Conservation (phyloP, 2,797 vertebrate genomes). For the Labroides dimidiatus region DNA sequence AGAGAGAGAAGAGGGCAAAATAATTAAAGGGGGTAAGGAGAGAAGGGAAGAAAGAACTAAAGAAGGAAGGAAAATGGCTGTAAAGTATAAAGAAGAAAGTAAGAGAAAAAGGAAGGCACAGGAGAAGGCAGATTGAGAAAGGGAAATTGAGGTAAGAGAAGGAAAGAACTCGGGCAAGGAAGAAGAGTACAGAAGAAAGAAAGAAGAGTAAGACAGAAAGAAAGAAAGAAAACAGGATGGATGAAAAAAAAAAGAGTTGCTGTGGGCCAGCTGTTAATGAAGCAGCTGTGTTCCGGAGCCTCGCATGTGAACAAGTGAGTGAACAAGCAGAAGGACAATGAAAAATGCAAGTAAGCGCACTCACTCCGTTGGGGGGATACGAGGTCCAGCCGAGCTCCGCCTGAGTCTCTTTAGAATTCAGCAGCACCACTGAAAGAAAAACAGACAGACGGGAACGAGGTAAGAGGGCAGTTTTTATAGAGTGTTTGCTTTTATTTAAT, state of each 20-base stretch:
- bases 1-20: no score
- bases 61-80: no score
- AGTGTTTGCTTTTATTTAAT: constrained; percentile 4
- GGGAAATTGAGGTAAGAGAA: no score
- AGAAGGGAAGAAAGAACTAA: neutral
- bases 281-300: constrained; percentile 19
- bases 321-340: constrained; percentile 15
- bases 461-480: constrained; percentile 30
- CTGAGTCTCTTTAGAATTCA: constrained; percentile 97
- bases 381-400: constrained; percentile 96
- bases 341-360: constrained; percentile 58
- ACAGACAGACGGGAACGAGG: constrained; percentile 9
- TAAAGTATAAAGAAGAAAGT: neutral
- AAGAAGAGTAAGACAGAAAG: no score
- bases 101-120: neutral
- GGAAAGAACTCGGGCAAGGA: neutral
- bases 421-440: constrained; percentile 87
- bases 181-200: no score
- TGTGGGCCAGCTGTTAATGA: constrained; percentile 6
- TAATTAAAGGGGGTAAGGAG: neutral
- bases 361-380: constrained; percentile 93
- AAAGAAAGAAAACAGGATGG: neutral
- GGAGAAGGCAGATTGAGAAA: neutral
- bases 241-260: neutral
- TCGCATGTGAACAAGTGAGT: neutral